phyloP scores from a whole-genome alignment of 2,113 vertebrate species.

The Phoenicopterus ruber region DNA sequence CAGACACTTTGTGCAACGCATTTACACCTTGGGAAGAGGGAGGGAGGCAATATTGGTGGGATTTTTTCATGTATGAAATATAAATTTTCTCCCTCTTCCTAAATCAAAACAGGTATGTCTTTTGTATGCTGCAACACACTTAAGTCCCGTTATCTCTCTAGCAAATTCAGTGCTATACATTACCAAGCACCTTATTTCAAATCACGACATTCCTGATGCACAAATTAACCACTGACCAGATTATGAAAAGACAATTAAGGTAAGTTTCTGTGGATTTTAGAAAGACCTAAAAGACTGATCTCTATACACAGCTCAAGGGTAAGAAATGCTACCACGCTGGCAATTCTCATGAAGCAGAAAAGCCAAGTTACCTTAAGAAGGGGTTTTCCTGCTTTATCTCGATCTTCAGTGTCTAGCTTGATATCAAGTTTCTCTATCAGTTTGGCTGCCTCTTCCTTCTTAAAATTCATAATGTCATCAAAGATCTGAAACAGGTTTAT shows the following conservation, averaged over 20 bases:
- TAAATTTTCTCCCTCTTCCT: background rate
- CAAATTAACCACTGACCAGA: background rate
- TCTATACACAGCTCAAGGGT: background rate
- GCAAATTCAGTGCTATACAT: background rate
- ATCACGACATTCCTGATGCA: background rate
- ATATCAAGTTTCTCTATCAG: conserved; percentile 67
- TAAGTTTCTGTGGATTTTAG: background rate
- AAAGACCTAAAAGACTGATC: background rate
- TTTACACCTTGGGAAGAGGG: background rate
- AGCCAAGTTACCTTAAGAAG: conserved; percentile 61
- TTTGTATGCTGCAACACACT: background rate
- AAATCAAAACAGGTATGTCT: background rate
- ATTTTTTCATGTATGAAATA: background rate
- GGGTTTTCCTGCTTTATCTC: conserved; percentile 67
- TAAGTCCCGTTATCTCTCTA: background rate
- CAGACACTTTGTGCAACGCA: background rate
- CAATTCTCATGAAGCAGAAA: background rate
- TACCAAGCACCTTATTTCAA: background rate
- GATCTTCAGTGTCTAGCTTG: conserved; percentile 63
- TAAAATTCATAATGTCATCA: conserved; percentile 74
- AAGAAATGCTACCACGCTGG: background rate
- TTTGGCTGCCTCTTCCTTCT: conserved; percentile 69
- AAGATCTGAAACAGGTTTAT: conserved; percentile 57
- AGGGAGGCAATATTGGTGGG: background rate
- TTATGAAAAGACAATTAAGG: background rate